These are phyloP conservation scores for Orchestia grillus DNA, from an alignment of 1,140 invertebrate species.

Conservation along the genomic window DNA sequence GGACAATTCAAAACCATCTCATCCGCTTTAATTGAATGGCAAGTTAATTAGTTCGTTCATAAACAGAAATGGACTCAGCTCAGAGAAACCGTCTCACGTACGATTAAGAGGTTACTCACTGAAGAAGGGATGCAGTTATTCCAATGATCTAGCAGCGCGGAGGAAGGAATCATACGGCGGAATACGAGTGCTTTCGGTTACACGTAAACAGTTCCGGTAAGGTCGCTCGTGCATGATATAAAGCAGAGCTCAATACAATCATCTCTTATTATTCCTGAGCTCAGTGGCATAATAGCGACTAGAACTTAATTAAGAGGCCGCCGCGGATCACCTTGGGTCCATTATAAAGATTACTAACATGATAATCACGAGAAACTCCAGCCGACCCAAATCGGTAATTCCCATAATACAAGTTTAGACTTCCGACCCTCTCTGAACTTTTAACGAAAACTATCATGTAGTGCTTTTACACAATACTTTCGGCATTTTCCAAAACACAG, in stretches of 20 bases:
- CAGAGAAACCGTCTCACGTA: neutral
- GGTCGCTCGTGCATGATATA: neutral
- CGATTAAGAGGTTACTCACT: conserved; percentile 15
- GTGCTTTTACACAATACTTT: neutral
- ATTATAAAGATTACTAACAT: neutral
- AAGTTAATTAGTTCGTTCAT: conserved; percentile 32
- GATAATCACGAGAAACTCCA: neutral
- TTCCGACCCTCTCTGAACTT: neutral
- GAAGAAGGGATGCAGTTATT: neutral
- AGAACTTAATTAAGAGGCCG: conserved; percentile 31
- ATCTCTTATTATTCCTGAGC: conserved; percentile 3
- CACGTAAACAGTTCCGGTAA: neutral
- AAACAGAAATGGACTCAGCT: conserved; percentile 6
- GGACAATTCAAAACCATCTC: conserved; percentile 14
- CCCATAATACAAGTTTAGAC: neutral
- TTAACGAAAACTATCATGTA: neutral
- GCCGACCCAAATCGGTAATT: neutral
- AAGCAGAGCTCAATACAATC: neutral
- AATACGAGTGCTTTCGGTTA: neutral
- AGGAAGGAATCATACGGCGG: neutral
- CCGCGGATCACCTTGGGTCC: neutral
- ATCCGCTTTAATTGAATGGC: conserved; percentile 36
- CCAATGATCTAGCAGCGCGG: neutral
- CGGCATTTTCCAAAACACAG: neutral
- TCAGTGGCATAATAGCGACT: conserved; percentile 29